Evolutionary conservation across 2,888 invertebrate species (phyloP).

Genomic region (Drosophila quinaria): DNA sequence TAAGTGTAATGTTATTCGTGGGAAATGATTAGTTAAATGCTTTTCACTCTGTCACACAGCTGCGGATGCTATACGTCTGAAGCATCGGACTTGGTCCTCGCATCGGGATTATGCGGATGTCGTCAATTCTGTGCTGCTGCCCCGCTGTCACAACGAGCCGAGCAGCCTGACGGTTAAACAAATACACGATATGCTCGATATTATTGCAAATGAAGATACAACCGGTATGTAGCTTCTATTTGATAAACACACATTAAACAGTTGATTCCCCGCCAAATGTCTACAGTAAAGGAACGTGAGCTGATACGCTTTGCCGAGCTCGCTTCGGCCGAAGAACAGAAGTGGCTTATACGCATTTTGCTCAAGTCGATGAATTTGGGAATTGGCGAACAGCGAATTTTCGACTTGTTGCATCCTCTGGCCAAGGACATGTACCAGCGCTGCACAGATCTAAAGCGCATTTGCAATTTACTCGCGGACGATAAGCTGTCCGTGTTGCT

Average conservation of each 20-base stretch:
- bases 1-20: conserved; percentile 59
- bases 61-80: conserved; percentile 83
- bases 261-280: not conserved
- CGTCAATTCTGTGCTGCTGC: conserved; percentile 90
- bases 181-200: conserved; percentile 91
- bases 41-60: conserved; percentile 75
- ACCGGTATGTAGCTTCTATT: conserved; percentile 86
- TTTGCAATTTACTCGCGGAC: conserved; percentile 84
- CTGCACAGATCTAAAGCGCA: conserved; percentile 90
- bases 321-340: conserved; percentile 91
- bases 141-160: conserved; percentile 85
- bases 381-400: conserved; percentile 90
- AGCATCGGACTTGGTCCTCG: conserved; percentile 64
- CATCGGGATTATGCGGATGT: conserved; percentile 92
- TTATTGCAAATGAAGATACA: conserved; percentile 89
- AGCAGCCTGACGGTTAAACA: conserved; percentile 89
- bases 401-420: conserved; percentile 92
- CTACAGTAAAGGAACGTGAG: conserved; percentile 87
- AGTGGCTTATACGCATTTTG: conserved; percentile 96
- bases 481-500: conserved; percentile 34
- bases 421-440: conserved; percentile 91
- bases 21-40: not conserved
- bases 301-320: conserved; percentile 89
- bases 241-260: conserved; percentile 46
- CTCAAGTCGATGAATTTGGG: conserved; percentile 94